phyloP scores from a whole-genome alignment of 2,888 invertebrate genomes.

The Drosophila pseudotalamancana region DNA sequence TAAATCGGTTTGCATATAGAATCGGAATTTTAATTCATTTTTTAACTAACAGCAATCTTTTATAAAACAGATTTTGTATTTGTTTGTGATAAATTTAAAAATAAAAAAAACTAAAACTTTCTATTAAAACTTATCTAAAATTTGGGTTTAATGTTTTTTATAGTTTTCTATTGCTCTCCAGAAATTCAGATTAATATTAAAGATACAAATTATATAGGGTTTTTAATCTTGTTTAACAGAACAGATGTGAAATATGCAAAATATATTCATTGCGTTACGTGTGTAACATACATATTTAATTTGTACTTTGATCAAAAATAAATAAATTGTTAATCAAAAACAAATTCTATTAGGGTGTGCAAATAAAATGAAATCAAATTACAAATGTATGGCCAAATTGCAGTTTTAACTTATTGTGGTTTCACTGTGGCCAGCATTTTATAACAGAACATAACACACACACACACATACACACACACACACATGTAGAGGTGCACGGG shows the following conservation, averaged over 20 bases:
- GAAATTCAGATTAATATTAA: too few relatives aligned
- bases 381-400: constrained; percentile 48
- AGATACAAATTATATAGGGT: too few relatives aligned
- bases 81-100: too few relatives aligned
- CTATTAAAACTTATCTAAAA: too few relatives aligned
- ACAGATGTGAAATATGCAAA: background rate
- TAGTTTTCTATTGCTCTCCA: too few relatives aligned
- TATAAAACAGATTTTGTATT: too few relatives aligned
- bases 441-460: background rate
- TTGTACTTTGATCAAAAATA: background rate
- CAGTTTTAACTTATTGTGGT: constrained; percentile 47
- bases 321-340: constrained; percentile 46
- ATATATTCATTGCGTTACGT: background rate
- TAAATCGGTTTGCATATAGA: too few relatives aligned
- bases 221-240: background rate
- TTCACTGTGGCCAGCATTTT: constrained; percentile 9
- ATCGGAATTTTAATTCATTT: too few relatives aligned
- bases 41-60: too few relatives aligned
- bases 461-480: background rate
- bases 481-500: constrained; percentile 7
- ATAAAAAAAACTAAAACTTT: too few relatives aligned
- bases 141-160: too few relatives aligned
- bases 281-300: background rate
- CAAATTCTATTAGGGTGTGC: constrained; percentile 47
- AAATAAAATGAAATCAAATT: constrained; percentile 51